These are phyloP conservation scores for Agriotes lineatus DNA, from an alignment of 2,888 invertebrate species.

Conservation along the genomic window DNA sequence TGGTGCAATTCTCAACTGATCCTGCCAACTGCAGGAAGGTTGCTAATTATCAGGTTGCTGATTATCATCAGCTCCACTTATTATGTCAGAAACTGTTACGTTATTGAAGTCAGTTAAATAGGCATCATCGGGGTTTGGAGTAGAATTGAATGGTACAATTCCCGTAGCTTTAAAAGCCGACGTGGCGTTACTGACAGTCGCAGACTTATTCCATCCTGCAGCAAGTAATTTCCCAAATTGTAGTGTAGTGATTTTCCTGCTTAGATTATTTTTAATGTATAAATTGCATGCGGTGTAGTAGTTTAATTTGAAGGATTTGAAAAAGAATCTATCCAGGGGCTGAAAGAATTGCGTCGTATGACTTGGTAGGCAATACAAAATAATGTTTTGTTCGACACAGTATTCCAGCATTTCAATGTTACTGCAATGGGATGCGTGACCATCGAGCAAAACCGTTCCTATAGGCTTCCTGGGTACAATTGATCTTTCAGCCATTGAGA, in stretches of 20 bases:
- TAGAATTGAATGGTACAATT: constrained; percentile 48
- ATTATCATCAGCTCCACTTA: no score
- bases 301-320: constrained; percentile 36
- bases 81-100: no score
- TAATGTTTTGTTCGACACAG: no score
- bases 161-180: constrained; percentile 48
- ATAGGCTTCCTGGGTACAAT: constrained; percentile 33
- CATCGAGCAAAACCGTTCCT: constrained; percentile 39
- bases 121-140: constrained; percentile 51
- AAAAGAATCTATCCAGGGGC: constrained; percentile 37
- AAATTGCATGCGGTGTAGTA: constrained; percentile 31
- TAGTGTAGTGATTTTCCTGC: constrained; percentile 38
- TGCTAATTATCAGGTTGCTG: no score
- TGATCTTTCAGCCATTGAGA: constrained; percentile 47
- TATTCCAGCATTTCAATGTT: no score
- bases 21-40: no score
- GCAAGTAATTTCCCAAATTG: constrained; percentile 45
- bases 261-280: constrained; percentile 35
- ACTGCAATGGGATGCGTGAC: constrained; percentile 42
- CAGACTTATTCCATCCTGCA: no score
- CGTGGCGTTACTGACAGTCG: constrained; percentile 45
- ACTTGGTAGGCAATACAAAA: constrained; percentile 37
- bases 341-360: constrained; percentile 45
- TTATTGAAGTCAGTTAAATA: no score
- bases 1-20: no score